Conservation (phyloP, 2,888 invertebrate genomes). For the Drosophila neoperkinsi region DNA sequence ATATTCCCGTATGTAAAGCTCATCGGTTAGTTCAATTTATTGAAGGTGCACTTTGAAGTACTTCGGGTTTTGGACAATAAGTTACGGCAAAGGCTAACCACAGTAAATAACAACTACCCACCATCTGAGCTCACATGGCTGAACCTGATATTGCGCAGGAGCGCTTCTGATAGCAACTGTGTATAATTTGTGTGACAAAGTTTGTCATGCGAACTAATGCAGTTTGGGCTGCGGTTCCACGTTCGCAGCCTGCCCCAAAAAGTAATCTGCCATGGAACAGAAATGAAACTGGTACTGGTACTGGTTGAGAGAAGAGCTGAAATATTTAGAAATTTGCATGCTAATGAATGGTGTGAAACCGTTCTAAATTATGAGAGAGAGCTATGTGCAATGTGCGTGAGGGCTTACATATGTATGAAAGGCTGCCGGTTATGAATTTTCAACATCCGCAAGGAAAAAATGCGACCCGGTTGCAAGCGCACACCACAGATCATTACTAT, state of each 20-base stretch:
- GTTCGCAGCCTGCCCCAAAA: slow-evolving; percentile 14
- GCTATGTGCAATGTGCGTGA: slow-evolving; percentile 8
- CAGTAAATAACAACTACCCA: slow-evolving; percentile 4
- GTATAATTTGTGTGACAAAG: slow-evolving; percentile 64
- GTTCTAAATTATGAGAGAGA: slow-evolving; percentile 35
- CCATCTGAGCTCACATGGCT: slow-evolving; percentile 5
- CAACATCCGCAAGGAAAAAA: slow-evolving; percentile 22
- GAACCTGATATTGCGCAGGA: slow-evolving; percentile 16
- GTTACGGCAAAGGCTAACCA: slow-evolving; percentile 27
- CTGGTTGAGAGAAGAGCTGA: slow-evolving; percentile 28
- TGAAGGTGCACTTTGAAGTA: neutral
- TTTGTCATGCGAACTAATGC: slow-evolving; percentile 64
- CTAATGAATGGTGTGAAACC: slow-evolving; percentile 64
- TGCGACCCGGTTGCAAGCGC: slow-evolving; percentile 16
- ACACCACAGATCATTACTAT: slow-evolving; percentile 44
- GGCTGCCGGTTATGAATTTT: slow-evolving; percentile 8
- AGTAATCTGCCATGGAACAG: slow-evolving; percentile 7
- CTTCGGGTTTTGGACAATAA: slow-evolving; percentile 31
- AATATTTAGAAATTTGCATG: slow-evolving; percentile 73
- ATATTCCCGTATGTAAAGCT: too few species aligned
- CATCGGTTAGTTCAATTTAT: neutral
- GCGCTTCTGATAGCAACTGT: slow-evolving; percentile 32
- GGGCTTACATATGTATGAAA: slow-evolving; percentile 5
- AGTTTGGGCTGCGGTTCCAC: slow-evolving; percentile 48
- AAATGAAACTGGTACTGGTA: slow-evolving; percentile 13